phyloP scores from a whole-genome alignment of 2,797 vertebrate species.

The Platalea minor region DNA sequence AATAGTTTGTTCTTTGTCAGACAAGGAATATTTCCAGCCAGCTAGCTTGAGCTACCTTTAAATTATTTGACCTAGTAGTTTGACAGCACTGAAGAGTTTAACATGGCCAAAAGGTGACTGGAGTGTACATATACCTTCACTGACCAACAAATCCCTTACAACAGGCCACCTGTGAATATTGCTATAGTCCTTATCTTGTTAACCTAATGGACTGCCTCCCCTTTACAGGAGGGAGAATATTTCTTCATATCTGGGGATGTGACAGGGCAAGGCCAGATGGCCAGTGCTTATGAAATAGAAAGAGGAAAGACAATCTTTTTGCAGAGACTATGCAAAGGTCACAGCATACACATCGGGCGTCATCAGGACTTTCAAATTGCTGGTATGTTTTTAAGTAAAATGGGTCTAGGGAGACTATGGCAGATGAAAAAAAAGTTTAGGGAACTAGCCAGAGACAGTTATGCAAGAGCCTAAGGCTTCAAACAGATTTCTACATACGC shows the following conservation, averaged over 20 bases:
- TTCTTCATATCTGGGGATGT: conserved; percentile 30
- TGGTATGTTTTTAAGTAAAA: not conserved
- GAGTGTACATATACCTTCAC: not conserved
- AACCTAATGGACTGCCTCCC: not conserved
- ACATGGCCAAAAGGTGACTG: not conserved
- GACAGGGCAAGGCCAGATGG: conserved; percentile 35
- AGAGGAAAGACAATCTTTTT: conserved; percentile 41
- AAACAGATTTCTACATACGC: not conserved
- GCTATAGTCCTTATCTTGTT: not conserved
- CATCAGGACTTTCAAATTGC: not conserved
- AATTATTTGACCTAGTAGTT: not conserved
- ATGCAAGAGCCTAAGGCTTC: not conserved
- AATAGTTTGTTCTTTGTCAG: not conserved
- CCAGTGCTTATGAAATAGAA: conserved; percentile 56
- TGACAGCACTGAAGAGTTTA: not conserved
- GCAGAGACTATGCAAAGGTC: conserved; percentile 45
- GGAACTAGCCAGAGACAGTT: conserved; percentile 26
- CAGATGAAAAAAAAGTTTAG: not conserved
- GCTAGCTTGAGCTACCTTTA: not conserved
- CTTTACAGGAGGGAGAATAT: conserved; percentile 25
- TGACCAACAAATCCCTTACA: not conserved
- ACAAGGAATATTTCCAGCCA: not conserved
- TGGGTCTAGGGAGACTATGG: not conserved
- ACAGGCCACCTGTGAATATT: not conserved
- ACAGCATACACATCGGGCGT: not conserved